phyloP scores from a whole-genome alignment of 2,797 vertebrate species.

The Spinus pinus region DNA sequence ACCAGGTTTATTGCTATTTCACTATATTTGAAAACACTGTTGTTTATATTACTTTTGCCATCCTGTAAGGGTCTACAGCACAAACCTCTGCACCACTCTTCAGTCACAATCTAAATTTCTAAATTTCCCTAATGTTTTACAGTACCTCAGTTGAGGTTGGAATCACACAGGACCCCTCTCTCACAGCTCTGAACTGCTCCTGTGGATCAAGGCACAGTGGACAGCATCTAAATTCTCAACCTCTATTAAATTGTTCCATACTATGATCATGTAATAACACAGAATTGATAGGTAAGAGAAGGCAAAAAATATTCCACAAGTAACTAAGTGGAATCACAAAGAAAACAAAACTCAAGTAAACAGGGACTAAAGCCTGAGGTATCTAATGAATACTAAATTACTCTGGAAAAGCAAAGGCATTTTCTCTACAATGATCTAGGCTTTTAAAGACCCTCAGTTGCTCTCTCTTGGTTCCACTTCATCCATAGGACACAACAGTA shows the following conservation, averaged over 20 bases:
- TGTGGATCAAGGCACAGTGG: not conserved
- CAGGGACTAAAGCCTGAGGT: rapidly evolving
- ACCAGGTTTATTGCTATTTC: not conserved
- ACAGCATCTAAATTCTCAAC: not conserved
- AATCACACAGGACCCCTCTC: not conserved
- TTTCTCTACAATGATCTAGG: not conserved
- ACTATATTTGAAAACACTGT: not conserved
- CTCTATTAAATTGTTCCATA: not conserved
- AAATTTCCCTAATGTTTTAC: not conserved
- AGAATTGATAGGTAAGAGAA: not conserved
- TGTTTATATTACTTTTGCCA: not conserved
- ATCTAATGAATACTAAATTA: not conserved
- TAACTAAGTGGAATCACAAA: not conserved
- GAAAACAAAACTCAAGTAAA: not conserved
- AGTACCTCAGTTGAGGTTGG: not conserved
- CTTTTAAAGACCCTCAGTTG: not conserved
- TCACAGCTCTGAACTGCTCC: not conserved
- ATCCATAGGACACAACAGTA: rapidly evolving
- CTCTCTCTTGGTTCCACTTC: not conserved
- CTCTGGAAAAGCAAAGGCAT: not conserved
- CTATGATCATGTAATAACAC: not conserved
- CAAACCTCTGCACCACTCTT: not conserved
- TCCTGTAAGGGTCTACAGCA: not conserved
- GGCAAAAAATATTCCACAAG: not conserved
- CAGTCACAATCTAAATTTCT: not conserved